Percentiles rank a stretch among this genome's conserved stretches.
Conservation (phyloP, 2,113 vertebrate genomes). For the Gymnorhina tibicen region DNA sequence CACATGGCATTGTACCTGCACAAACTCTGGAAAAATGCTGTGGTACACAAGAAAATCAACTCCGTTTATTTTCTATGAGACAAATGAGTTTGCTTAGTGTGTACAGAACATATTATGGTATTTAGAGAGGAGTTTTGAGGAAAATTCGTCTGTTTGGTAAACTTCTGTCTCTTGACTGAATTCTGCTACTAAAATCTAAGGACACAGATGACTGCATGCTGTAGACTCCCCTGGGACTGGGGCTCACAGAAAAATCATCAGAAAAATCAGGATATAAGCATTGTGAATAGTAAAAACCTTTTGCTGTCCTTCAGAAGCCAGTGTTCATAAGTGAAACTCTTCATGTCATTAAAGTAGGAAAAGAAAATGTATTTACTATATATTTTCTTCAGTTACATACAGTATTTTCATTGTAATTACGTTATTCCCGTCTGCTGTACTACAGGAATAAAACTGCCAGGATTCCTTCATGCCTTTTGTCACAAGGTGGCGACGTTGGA, state of each 20-base stretch:
- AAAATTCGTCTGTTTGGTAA: background rate
- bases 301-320: background rate
- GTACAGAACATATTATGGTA: background rate
- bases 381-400: background rate
- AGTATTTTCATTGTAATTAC: background rate
- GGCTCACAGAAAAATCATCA: background rate
- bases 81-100: background rate
- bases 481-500: conserved; percentile 41
- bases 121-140: background rate
- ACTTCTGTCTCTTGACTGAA: background rate
- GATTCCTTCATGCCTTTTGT: background rate
- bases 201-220: background rate
- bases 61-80: background rate
- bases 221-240: background rate
- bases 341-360: background rate
- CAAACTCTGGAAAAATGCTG: background rate
- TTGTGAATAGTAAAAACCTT: background rate
- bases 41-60: background rate
- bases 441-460: background rate
- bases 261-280: background rate
- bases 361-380: background rate
- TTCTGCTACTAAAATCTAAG: background rate
- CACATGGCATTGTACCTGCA: background rate
- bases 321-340: background rate
- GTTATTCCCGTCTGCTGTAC: fast-evolving